Percentiles rank a stretch among this genome's conserved stretches.
Conservation (phyloP, 1,140 invertebrate species). For the Zaprionus vittiger region DNA sequence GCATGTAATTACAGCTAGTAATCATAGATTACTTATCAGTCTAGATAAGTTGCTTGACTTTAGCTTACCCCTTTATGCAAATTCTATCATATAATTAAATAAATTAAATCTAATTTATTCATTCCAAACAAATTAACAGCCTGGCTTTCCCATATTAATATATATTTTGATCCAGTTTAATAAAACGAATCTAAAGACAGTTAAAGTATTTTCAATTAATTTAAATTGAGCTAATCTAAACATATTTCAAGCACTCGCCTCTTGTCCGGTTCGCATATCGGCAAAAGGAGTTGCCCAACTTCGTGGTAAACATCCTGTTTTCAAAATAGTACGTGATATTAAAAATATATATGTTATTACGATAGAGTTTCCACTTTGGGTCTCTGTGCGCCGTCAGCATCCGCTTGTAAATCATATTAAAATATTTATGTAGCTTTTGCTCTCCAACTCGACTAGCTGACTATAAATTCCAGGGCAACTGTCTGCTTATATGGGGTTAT, state of each 20-base stretch:
- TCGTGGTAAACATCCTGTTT: conserved; percentile 10
- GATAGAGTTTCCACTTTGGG: conserved; percentile 46
- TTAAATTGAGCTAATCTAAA: neutral
- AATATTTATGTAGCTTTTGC: conserved; percentile 63
- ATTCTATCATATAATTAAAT: neutral
- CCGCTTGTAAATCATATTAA: conserved; percentile 81
- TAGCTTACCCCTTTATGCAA: neutral
- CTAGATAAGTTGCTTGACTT: neutral
- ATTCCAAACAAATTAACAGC: neutral
- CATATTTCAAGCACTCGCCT: neutral
- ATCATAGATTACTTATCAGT: neutral
- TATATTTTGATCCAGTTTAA: neutral
- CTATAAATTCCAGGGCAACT: conserved; percentile 69
- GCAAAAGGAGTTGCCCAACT: conserved; percentile 14
- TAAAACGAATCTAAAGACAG: neutral
- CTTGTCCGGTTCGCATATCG: neutral
- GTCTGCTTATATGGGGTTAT: conserved; percentile 54
- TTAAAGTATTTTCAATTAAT: neutral
- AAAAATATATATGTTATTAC: conserved; percentile 12
- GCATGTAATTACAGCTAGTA: neutral
- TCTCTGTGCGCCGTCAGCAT: conserved; percentile 55
- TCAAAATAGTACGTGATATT: neutral
- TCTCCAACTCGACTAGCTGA: conserved; percentile 1
- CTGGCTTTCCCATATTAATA: no score
- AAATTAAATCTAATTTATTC: neutral